Evolutionary conservation across 2,797 vertebrate genomes (phyloP).

Genomic region (Nannoperca obscura): DNA sequence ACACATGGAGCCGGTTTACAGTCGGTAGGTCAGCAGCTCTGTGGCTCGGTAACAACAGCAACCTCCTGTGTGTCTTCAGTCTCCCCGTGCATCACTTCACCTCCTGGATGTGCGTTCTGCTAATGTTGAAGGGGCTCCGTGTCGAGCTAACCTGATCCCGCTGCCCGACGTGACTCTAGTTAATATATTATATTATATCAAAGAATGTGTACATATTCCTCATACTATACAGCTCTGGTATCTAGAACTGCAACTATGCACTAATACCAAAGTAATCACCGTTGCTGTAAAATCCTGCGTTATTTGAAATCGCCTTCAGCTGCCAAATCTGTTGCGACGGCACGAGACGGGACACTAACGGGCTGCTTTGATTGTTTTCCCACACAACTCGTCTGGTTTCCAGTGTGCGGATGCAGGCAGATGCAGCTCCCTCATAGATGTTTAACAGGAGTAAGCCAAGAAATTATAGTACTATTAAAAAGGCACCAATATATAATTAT

Average conservation of each 20-base stretch:
- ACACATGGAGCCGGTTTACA: slow-evolving; percentile 26
- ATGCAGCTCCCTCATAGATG: not conserved
- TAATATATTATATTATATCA: slow-evolving; percentile 54
- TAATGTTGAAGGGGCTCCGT: slow-evolving; percentile 15
- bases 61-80: not conserved
- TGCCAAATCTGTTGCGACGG: slow-evolving; percentile 58
- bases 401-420: not conserved
- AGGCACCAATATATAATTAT: slow-evolving; percentile 21
- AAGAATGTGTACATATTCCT: slow-evolving; percentile 57
- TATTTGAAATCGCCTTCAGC: slow-evolving; percentile 66
- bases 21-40: not conserved
- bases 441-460: slow-evolving; percentile 55
- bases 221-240: slow-evolving; percentile 58
- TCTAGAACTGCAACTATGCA: slow-evolving; percentile 82
- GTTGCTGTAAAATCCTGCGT: slow-evolving; percentile 80
- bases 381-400: not conserved
- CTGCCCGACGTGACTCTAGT: slow-evolving; percentile 52
- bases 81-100: not conserved
- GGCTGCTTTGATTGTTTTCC: slow-evolving; percentile 1
- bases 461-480: not conserved
- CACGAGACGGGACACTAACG: not conserved
- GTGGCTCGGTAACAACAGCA: not conserved
- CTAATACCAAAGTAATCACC: slow-evolving; percentile 86
- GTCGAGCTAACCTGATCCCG: slow-evolving; percentile 58
- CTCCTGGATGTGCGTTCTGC: slow-evolving; percentile 28